These are phyloP conservation scores for Melanostoma scalare DNA, from an alignment of 2,888 invertebrate genomes.

Conservation along the genomic window DNA sequence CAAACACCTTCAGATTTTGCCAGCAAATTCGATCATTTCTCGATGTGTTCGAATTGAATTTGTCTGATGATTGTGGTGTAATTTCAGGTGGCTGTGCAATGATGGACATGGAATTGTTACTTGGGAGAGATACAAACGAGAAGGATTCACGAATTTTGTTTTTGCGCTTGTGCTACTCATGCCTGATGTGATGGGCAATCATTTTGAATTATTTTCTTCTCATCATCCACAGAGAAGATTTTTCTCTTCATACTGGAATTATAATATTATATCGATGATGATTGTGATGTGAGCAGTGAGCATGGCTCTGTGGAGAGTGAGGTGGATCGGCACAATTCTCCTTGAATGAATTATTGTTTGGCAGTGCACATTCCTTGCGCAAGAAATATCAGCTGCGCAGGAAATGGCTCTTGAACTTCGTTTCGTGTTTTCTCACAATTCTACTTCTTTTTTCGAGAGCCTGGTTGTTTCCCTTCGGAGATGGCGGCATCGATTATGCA, in stretches of 20 bases:
- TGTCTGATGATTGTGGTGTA: slow-evolving; percentile 48
- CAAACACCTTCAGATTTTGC: slow-evolving; percentile 42
- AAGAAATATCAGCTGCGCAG: slow-evolving; percentile 32
- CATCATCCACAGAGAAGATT: not conserved
- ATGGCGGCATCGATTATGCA: not conserved
- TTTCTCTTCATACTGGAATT: slow-evolving; percentile 13
- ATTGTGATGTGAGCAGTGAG: not conserved
- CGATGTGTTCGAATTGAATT: slow-evolving; percentile 54
- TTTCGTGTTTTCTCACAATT: not conserved
- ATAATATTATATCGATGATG: slow-evolving; percentile 32
- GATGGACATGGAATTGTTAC: too few species aligned
- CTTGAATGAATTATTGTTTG: slow-evolving; percentile 18
- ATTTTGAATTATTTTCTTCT: slow-evolving; percentile 56
- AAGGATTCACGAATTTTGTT: slow-evolving; percentile 24
- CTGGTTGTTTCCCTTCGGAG: not conserved
- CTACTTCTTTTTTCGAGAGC: not conserved
- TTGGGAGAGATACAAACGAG: slow-evolving; percentile 8
- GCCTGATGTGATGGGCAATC: slow-evolving; percentile 47
- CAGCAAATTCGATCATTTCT: slow-evolving; percentile 41
- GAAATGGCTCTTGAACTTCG: slow-evolving; percentile 52
- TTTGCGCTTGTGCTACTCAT: slow-evolving; percentile 17
- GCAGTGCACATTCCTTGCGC: not conserved
- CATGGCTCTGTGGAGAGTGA: too few species aligned
- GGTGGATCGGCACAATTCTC: slow-evolving; percentile 8
- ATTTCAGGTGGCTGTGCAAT: slow-evolving; percentile 17